Base-by-base conservation (phyloP, 1,140 invertebrate species). In the Vollenhovia emeryi region DNA sequence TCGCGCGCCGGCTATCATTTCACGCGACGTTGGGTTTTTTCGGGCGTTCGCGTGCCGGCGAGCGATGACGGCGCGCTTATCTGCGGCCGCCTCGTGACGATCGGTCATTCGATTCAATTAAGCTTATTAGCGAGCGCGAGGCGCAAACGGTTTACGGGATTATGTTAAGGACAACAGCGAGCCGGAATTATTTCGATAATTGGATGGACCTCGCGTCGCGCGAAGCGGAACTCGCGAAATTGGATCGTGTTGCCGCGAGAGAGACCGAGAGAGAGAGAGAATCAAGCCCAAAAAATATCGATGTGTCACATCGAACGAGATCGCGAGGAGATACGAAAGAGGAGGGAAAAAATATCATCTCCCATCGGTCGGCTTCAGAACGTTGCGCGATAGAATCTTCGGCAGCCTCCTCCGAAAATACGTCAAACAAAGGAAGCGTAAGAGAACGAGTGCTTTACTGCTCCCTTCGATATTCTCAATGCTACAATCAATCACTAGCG, bases 401-500 rank as follows among this genome's bases (percentile, higher is more conserved):
- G 43, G 15, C 45, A 48, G 50, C 21, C 36, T 40, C 18, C 62
- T 15, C 0, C 18, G 18, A 55, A 80, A 71, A 57, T 59, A 73
- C 66, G 21, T 52, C 43, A 66, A 52, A 73, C 66, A 71, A 71
- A 71, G 24, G 27, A 59, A 73, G 36, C 50, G 48, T 18, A 43
- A 71, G 66, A 79, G 45, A 79, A 68, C 66, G n/a, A 71, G 50
- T 33, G 78, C n/a, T 30, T 82, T 21, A 64, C 57, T 27, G 59
- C 4, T 55, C 78, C 64, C 36, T 57, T 71, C 62, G 48, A 68
- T 68, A 52, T 68, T 82, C 64, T 40, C 78, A 33, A 71, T 71
- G 78, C 36, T 71, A 71, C 64, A 80, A 82, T 82, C 78, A 82
- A 82, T 82, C 78, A 82, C 50, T 43, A 71, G 5, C 64, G 36